phyloP scores from a whole-genome alignment of 92 coral and sea anemone species.

The Montipora capitata region DNA sequence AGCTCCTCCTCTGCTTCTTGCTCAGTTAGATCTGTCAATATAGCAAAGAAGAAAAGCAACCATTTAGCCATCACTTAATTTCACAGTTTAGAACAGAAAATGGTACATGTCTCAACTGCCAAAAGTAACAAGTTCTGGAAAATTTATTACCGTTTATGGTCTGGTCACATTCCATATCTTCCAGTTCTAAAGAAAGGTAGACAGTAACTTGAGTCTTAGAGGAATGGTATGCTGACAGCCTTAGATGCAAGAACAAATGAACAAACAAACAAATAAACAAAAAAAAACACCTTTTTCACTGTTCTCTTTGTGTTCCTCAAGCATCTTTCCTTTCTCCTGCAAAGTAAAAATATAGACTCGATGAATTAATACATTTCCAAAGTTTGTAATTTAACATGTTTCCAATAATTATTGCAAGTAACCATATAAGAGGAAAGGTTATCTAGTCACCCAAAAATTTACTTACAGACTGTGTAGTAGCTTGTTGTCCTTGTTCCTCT shows the following conservation, averaged over 20 bases:
- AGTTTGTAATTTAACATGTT: background rate
- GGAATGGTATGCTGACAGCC: too few relatives aligned
- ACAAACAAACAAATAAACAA: background rate
- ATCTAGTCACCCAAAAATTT: background rate
- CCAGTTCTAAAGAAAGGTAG: background rate
- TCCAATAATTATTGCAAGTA: too few relatives aligned
- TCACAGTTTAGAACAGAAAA: background rate
- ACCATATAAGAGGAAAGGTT: background rate
- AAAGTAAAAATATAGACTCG: background rate
- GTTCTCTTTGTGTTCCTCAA: background rate
- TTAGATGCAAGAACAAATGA: background rate
- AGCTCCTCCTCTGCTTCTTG: constrained; percentile 67
- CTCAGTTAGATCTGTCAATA: constrained; percentile 11
- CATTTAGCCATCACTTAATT: background rate
- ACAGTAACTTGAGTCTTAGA: too few relatives aligned
- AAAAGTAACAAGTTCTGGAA: background rate
- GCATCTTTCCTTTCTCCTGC: constrained; percentile 15
- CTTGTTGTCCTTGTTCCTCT: background rate
- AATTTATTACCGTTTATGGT: constrained; percentile 14
- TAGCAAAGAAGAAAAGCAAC: background rate
- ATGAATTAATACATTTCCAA: background rate
- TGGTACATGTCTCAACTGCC: background rate
- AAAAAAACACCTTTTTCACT: constrained; percentile 1
- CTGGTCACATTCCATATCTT: constrained; percentile 38
- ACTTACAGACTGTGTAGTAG: background rate